Evolutionary conservation across 1,140 invertebrate species (phyloP), one percentile per base, ranked within the genome.

Genomic region (Trigoniulus corallinus): DNA sequence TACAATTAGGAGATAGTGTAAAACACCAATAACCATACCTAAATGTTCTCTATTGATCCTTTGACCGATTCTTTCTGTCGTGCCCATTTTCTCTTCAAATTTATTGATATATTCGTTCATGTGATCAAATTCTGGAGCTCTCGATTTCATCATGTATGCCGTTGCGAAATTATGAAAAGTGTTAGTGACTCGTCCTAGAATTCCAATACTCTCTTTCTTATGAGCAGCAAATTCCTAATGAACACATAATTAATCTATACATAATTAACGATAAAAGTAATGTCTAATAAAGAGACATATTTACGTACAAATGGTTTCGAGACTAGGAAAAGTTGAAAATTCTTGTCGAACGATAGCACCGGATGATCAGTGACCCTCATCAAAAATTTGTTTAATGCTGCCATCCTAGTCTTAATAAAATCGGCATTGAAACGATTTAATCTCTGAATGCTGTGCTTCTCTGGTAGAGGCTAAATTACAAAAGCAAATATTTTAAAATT

Each of bases 371-470:
- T 69, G 15, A 79, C 56, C 43, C 77, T 65, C 42, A 74, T 74
- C 7, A 84, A 65, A 64, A 82, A 84, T 53, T 77, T 70, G 59
- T 83, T 75, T 26, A 84, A 66, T n/a, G 79, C 67, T 52, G 74
- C 72, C 75, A 81, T 81, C 57, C 81, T 65, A 23, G 75, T 71
- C 54, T 77, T 64, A 45, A 84, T 75, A 64, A 84, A 84, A 57
- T 82, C 79, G 63, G 77, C 77, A 54, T 80, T 80, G 64, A 82
- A 84, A 42, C 81, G 69, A 65, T 83, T 81, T 48, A 84, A 59
- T 59, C 79, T 77, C 43, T 80, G 65, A 24, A 84, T 57, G 18
- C 77, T 76, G 62, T 83, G 81, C 59, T 83, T 82, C 50, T 74
- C 79, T 48, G 81, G 81, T 58, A 84, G 68, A 21, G 81, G 80